Evolutionary conservation across 2,888 invertebrate genomes (phyloP).

Genomic region (Lasioglossum calceatum): DNA sequence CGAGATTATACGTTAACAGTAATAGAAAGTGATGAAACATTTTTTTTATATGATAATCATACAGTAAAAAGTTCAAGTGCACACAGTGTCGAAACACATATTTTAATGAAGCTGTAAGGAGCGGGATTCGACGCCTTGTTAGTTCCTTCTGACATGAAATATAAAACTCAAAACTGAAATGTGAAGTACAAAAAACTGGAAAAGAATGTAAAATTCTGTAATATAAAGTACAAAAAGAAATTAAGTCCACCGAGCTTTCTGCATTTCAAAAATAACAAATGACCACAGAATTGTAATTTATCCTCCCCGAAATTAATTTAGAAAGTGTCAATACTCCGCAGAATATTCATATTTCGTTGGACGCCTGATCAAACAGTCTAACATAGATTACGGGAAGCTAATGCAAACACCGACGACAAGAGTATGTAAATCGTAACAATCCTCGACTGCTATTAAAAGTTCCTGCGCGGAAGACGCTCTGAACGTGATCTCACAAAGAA

Average conservation of each 20-base stretch:
- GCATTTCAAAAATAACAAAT: background rate
- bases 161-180: background rate
- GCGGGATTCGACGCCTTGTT: background rate
- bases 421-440: background rate
- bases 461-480: background rate
- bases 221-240: background rate
- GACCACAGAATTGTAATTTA: background rate
- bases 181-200: background rate
- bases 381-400: constrained; percentile 3
- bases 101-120: background rate
- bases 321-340: background rate
- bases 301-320: background rate
- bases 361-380: constrained; percentile 8
- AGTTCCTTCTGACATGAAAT: background rate
- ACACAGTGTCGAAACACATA: background rate
- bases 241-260: background rate
- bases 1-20: background rate
- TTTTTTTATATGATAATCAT: background rate
- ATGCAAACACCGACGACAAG: constrained; percentile 13
- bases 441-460: background rate
- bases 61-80: background rate
- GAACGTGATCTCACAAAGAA: background rate
- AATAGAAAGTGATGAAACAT: background rate
- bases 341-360: constrained; percentile 7
- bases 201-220: background rate